A percentile compares a stretch with the other conserved stretches of the same genome.
phyloP scores from a whole-genome alignment of 2,113 vertebrate species.

The Indicator maculatus region DNA sequence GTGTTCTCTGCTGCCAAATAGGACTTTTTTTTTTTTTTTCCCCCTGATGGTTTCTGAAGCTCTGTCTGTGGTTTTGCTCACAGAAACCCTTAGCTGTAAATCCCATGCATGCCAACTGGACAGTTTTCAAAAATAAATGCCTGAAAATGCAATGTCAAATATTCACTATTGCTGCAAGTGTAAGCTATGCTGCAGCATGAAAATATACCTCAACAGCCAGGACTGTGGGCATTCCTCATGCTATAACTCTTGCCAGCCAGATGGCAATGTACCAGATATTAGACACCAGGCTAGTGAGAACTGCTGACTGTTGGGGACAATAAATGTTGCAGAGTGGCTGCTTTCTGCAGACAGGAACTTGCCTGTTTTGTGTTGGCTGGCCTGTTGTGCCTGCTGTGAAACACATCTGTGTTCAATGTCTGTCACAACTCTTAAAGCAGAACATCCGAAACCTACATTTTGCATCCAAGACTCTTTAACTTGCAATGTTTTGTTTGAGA shows the following conservation, averaged over 20 bases:
- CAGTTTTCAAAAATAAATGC: background rate
- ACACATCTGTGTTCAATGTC: constrained; percentile 56
- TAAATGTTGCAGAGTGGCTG: fast-evolving
- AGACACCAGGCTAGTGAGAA: background rate
- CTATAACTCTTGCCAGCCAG: background rate
- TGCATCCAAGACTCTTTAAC: background rate
- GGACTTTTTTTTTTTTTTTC: background rate
- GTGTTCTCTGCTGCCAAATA: background rate
- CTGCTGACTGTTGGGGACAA: background rate
- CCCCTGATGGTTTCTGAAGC: background rate
- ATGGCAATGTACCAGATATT: background rate
- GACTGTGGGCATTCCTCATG: background rate
- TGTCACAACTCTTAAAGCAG: constrained; percentile 73
- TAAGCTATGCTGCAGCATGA: background rate
- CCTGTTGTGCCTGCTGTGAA: background rate
- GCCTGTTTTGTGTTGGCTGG: background rate
- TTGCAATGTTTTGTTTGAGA: background rate
- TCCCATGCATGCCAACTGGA: background rate
- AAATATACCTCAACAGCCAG: background rate
- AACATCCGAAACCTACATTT: background rate
- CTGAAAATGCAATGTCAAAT: background rate
- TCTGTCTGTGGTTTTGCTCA: background rate
- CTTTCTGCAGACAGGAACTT: background rate
- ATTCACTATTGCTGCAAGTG: background rate
- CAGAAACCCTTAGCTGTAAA: background rate